Evolutionary conservation across 1,140 invertebrate species (phyloP).

Genomic region (Melipona quadrifasciata): DNA sequence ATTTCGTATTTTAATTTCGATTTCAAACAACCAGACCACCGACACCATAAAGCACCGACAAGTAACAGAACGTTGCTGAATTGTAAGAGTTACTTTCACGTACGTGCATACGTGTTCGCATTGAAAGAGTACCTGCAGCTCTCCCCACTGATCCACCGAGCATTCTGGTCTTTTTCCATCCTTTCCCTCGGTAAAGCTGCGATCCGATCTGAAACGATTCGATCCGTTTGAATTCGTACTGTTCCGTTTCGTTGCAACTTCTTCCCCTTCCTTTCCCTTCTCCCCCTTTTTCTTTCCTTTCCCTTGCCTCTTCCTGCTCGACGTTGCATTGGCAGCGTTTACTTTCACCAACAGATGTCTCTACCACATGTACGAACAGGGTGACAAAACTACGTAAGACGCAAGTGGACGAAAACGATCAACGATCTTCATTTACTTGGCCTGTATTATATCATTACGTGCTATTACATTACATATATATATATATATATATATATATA

Average conservation of each 20-base stretch:
- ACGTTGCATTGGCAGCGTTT: background rate
- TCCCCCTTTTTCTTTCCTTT: background rate
- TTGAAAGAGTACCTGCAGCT: slow-evolving; percentile 35
- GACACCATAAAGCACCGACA: slow-evolving; percentile 44
- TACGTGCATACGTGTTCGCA: slow-evolving; percentile 32
- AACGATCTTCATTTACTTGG: too few species aligned
- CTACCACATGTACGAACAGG: background rate
- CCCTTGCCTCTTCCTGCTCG: background rate
- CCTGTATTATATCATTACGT: too few species aligned
- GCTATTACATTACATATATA: background rate
- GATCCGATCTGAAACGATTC: slow-evolving; percentile 48
- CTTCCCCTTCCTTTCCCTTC: background rate
- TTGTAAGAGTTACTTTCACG: slow-evolving; percentile 57
- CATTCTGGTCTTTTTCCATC: slow-evolving; percentile 46
- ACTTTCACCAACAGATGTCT: background rate
- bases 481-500: too few species aligned
- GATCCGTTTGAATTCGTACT: slow-evolving; percentile 45
- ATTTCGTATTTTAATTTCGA: background rate
- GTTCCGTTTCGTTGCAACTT: background rate
- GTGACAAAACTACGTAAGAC: background rate
- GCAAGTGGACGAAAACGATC: too few species aligned
- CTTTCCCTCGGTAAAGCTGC: slow-evolving; percentile 36
- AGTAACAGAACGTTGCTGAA: slow-evolving; percentile 35
- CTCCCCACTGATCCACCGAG: slow-evolving; percentile 44
- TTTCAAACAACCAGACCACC: slow-evolving; percentile 21